Conservation (phyloP, 1,140 invertebrate species). For the Cryptotermes secundus region DNA sequence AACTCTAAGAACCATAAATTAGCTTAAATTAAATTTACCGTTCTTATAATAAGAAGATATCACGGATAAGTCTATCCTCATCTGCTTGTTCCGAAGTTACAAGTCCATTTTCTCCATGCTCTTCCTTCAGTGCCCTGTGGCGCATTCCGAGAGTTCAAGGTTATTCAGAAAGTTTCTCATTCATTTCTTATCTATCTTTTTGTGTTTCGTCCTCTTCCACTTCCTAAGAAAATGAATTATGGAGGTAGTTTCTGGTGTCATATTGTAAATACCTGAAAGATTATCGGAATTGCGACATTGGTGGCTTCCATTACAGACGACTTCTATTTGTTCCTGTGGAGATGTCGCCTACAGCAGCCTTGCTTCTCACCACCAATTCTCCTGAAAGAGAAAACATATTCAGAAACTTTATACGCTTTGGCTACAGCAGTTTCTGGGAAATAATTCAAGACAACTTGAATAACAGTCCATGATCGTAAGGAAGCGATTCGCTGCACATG, state of each 20-base stretch:
- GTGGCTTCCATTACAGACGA: neutral
- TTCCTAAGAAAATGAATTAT: conserved; percentile 18
- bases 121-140: neutral
- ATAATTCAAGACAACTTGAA: neutral
- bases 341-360: neutral
- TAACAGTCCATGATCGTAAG: neutral
- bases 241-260: neutral
- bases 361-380: neutral
- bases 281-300: neutral
- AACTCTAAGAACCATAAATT: neutral
- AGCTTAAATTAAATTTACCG: neutral
- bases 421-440: neutral
- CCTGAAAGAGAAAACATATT: neutral
- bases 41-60: neutral
- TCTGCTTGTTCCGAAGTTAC: neutral
- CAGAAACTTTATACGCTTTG: neutral
- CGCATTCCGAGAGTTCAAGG: neutral
- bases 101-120: neutral
- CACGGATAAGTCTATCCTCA: neutral
- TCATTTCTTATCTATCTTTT: neutral
- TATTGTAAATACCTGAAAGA: neutral
- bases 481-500: neutral
- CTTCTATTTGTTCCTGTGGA: no score
- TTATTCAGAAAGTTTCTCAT: neutral
- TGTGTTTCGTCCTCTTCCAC: neutral